Conservation (phyloP, 2,888 invertebrate genomes). For the Leistus spinibarbis region DNA sequence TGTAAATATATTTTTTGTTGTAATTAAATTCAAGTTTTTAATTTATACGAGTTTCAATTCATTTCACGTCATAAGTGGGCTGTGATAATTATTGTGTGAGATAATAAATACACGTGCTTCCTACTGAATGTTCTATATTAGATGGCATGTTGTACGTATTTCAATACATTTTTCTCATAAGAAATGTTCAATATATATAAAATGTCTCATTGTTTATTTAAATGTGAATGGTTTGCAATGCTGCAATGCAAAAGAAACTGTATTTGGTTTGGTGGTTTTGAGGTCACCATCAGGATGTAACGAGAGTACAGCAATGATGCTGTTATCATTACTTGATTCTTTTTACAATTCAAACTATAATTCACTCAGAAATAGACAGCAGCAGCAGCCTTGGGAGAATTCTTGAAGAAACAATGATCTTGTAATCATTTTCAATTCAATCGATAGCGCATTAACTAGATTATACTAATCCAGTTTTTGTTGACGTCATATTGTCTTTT, state of each 20-base stretch:
- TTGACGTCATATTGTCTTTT: neutral
- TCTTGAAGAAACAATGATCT: neutral
- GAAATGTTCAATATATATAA: neutral
- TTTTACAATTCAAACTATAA: neutral
- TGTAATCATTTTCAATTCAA: neutral
- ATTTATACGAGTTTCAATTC: neutral
- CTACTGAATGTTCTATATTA: conserved; percentile 23
- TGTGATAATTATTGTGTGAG: neutral
- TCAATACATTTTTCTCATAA: conserved; percentile 17
- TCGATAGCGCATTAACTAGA: neutral
- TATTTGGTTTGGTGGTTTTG: conserved; percentile 23
- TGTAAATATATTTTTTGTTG: neutral
- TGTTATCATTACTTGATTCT: conserved; percentile 14
- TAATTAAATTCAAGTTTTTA: neutral
- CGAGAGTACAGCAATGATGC: neutral
- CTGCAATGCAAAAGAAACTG: conserved; percentile 17
- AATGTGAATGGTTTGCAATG: conserved; percentile 13
- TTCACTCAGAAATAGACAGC: neutral
- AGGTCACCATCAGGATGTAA: conserved; percentile 27
- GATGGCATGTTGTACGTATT: neutral
- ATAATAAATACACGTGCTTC: conserved; percentile 7
- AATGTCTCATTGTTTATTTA: neutral
- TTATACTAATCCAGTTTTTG: neutral
- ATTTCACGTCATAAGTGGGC: neutral
- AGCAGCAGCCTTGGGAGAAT: neutral